phyloP scores from a whole-genome alignment of 2,888 invertebrate species.

The Aethes cnicana region DNA sequence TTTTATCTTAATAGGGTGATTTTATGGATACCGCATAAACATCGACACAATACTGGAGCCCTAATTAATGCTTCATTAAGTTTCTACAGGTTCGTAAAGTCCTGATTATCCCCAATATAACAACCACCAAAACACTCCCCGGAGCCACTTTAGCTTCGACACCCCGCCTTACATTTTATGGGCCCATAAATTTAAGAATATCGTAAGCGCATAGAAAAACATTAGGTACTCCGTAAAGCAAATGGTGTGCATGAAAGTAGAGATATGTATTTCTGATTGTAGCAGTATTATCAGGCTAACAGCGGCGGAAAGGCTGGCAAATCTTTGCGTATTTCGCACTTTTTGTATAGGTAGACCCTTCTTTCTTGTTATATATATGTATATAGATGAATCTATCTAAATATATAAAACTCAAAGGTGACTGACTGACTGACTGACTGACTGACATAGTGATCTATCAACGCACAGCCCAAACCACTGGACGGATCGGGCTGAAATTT shows the following conservation, averaged over 20 bases:
- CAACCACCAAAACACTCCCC: constrained; percentile 15
- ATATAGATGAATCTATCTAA: too few species aligned
- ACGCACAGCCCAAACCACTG: too few species aligned
- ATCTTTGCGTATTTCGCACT: too few species aligned
- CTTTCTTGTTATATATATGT: too few species aligned
- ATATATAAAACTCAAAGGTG: too few species aligned
- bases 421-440: too few species aligned
- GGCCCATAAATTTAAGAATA: constrained; percentile 47
- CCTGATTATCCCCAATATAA: constrained; percentile 17
- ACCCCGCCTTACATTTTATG: constrained; percentile 23
- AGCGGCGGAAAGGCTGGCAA: constrained; percentile 13
- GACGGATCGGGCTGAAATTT: too few species aligned
- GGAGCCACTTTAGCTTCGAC: constrained; percentile 22
- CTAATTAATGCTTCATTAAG: neutral
- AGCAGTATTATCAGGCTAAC: constrained; percentile 23
- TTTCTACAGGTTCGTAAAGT: constrained; percentile 5
- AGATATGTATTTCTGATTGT: constrained; percentile 31
- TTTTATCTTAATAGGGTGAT: too few species aligned
- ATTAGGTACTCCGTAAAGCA: constrained; percentile 41
- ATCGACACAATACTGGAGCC: neutral
- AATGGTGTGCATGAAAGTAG: constrained; percentile 43
- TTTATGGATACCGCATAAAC: too few species aligned
- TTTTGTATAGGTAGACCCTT: too few species aligned
- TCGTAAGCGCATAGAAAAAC: constrained; percentile 46
- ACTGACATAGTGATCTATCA: too few species aligned